A percentile compares a stretch with the other conserved stretches of the same genome.
phyloP scores from a whole-genome alignment of 2,888 invertebrate species.

The Hirtodrosophila duncani region DNA sequence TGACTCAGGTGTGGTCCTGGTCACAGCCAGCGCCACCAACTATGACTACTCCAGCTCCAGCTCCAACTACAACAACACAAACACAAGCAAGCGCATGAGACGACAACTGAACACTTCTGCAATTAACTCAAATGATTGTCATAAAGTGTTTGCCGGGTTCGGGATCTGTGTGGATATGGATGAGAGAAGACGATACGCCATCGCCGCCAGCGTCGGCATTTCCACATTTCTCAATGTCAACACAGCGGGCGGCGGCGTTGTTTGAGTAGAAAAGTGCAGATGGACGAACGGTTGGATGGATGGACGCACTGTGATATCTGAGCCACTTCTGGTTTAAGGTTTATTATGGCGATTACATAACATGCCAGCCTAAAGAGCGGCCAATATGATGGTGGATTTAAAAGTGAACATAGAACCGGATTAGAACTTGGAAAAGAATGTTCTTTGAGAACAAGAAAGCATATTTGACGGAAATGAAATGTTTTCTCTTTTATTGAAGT shows the following conservation, averaged over 20 bases:
- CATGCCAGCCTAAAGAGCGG: too few relatives aligned
- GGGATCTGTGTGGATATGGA: slow-evolving; percentile 43
- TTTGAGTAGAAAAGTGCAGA: slow-evolving; percentile 50
- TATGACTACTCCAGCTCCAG: too few relatives aligned
- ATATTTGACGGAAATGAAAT: too few relatives aligned
- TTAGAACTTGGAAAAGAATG: too few relatives aligned
- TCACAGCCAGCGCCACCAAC: too few relatives aligned
- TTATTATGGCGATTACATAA: slow-evolving; percentile 58
- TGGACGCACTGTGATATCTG: slow-evolving; percentile 39
- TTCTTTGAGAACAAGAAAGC: too few relatives aligned
- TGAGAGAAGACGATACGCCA: slow-evolving; percentile 2
- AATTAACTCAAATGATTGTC: slow-evolving; percentile 72
- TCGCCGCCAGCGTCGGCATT: slow-evolving; percentile 44
- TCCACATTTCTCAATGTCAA: slow-evolving; percentile 67
- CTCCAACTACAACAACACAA: background rate
- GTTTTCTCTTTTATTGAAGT: too few relatives aligned
- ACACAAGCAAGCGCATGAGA: background rate
- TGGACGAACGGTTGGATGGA: background rate
- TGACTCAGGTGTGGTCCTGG: slow-evolving; percentile 59
- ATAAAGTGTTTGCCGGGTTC: slow-evolving; percentile 68
- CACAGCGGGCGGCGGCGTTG: slow-evolving; percentile 64
- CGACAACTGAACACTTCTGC: slow-evolving; percentile 32
- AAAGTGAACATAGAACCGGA: too few relatives aligned
- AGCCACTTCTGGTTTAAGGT: slow-evolving; percentile 45
- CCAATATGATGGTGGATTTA: too few relatives aligned